Evolutionary conservation across 2,113 vertebrate genomes (phyloP), one percentile per base, ranked within the genome.

Genomic region (Trochalopteron elliotii): DNA sequence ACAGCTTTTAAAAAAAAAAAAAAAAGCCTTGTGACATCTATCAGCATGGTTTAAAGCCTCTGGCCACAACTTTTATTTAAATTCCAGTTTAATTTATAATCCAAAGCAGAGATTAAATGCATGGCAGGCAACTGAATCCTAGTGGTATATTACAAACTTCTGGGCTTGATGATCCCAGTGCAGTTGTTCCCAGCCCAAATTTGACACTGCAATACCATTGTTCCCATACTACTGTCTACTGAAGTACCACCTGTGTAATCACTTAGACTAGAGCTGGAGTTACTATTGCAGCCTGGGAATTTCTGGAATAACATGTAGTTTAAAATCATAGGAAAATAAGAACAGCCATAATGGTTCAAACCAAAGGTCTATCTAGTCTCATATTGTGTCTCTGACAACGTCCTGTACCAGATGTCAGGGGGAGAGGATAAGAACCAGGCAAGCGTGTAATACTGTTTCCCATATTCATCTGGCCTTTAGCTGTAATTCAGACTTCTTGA

Each of bases 301-400:
- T 92, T 91, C 92, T 98, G 97, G 97, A 98, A 98, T 97, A 97
- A 89, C 76, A 74, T 75, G 76, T 71, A 96, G 94, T 98, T 98
- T 98, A 97, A 98, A 98, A 98, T 74, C 47, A 50, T 39, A 86
- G 78, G 76, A 81, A 90, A 95, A 77, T 83, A 86, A 67, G 80
- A 94, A 72, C 49, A 88, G 22, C 72, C 60, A 83, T 78, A 86
- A 67, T 67, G 52, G 69, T 77, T 93, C 71, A 90, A 94, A 86
- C 35, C 68, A 77, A 93, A 92, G 63, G 63, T 88, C 78, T 80
- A 56, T 30, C 61, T 75, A 61, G 67, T 72, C 75, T 93, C 42
- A 63, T 74, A 80, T 28, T 72, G 57, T 93, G 55, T 30, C 82
- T 83, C 83, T 93, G 85, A 83, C 39, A 80, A 24, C 3, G 39